Evolutionary conservation across 2,113 vertebrate genomes (phyloP).

Genomic region (Larimichthys crocea): DNA sequence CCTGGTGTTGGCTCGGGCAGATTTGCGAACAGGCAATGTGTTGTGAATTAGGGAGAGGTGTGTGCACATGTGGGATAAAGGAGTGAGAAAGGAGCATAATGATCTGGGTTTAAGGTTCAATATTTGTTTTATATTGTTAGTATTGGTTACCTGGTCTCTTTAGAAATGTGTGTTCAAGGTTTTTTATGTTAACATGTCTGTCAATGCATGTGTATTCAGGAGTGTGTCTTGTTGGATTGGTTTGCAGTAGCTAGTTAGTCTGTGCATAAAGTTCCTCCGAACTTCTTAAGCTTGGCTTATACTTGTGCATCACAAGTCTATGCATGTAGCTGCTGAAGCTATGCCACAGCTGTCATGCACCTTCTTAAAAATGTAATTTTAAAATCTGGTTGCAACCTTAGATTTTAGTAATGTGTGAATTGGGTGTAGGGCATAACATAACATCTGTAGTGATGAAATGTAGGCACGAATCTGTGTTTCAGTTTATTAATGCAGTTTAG

Average conservation of each 20-base stretch:
- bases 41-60: slow-evolving; percentile 50
- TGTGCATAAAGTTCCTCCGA: not conserved
- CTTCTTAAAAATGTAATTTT: not conserved
- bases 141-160: not conserved
- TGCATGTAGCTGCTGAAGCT: not conserved
- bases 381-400: no score
- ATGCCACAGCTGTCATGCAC: not conserved
- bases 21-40: slow-evolving; percentile 63
- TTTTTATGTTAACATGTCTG: not conserved
- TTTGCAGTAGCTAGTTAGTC: not conserved
- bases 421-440: no score
- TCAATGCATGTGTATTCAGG: not conserved
- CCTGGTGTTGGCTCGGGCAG: slow-evolving; percentile 28
- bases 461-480: no score
- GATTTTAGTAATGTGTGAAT: no score
- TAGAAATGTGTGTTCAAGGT: not conserved
- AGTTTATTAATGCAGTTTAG: no score
- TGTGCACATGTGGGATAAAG: slow-evolving; percentile 14
- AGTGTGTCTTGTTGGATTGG: not conserved
- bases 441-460: no score
- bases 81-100: slow-evolving; percentile 15
- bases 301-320: not conserved
- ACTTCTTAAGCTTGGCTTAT: not conserved
- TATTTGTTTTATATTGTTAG: not conserved
- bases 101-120: slow-evolving; percentile 11